Percentiles rank a stretch among this genome's conserved stretches.
phyloP scores from a whole-genome alignment of 2,113 vertebrate species.

The Nansenia antarctica region DNA sequence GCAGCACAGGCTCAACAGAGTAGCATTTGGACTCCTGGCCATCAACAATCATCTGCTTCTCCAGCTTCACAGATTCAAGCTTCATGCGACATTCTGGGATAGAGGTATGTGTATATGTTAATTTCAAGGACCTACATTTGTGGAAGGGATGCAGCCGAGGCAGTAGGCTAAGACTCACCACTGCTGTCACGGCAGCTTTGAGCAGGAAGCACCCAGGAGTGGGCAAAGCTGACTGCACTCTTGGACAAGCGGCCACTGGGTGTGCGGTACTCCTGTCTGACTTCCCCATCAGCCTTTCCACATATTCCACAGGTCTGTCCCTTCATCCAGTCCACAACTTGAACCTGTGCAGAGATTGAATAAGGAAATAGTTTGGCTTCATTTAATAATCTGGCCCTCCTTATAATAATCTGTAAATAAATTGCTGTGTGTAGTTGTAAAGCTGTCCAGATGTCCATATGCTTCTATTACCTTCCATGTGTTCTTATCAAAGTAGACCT shows the following conservation, averaged over 20 bases:
- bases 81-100: constrained; percentile 73
- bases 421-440: too few relatives aligned
- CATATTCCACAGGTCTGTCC: constrained; percentile 81
- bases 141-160: neutral
- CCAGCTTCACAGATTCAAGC: constrained; percentile 65
- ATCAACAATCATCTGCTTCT: constrained; percentile 54
- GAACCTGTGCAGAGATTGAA: constrained; percentile 76
- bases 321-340: constrained; percentile 79
- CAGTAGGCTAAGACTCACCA: constrained; percentile 38
- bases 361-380: too few relatives aligned
- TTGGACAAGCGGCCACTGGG: constrained; percentile 68
- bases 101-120: too few relatives aligned
- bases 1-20: constrained; percentile 76
- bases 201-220: constrained; percentile 79
- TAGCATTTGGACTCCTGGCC: constrained; percentile 69
- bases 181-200: constrained; percentile 65
- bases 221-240: constrained; percentile 71
- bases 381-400: too few relatives aligned
- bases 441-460: too few relatives aligned
- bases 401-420: too few relatives aligned
- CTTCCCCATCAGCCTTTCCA: constrained; percentile 79
- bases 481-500: constrained; percentile 48
- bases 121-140: too few relatives aligned
- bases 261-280: constrained; percentile 71
- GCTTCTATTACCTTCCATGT: constrained; percentile 47